Conservation (phyloP, 2,888 invertebrate species). For the Dynastes grantii region DNA sequence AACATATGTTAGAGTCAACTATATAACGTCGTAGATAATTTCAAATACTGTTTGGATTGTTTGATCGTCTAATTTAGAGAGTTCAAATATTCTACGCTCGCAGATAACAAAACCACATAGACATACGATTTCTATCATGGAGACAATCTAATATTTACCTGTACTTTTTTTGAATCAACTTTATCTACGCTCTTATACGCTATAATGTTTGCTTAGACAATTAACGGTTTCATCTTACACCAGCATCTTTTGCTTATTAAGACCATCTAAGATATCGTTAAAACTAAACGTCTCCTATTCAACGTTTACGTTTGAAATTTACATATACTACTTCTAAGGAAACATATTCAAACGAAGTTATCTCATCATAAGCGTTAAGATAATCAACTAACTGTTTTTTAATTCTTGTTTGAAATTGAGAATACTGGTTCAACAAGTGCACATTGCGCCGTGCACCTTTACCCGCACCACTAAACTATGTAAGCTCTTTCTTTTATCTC, state of each 20-base stretch:
- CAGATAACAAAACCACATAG: background rate
- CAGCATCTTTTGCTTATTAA: background rate
- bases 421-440: slow-evolving; percentile 7
- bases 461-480: background rate
- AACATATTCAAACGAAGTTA: background rate
- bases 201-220: background rate
- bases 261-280: background rate
- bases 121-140: background rate
- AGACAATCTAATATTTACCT: slow-evolving; percentile 18
- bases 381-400: slow-evolving; percentile 9
- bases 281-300: background rate
- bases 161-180: background rate
- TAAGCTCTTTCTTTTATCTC: background rate
- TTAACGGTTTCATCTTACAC: background rate
- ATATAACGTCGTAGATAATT: background rate
- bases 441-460: background rate
- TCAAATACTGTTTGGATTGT: background rate
- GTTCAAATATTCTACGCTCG: background rate
- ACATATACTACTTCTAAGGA: background rate
- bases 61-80: background rate
- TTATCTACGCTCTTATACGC: background rate
- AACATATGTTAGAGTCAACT: too few relatives aligned
- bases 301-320: too few relatives aligned
- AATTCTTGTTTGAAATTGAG: slow-evolving; percentile 14
- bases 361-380: background rate